phyloP scores from a whole-genome alignment of 2,888 invertebrate species.

The Platypus cylindrus region DNA sequence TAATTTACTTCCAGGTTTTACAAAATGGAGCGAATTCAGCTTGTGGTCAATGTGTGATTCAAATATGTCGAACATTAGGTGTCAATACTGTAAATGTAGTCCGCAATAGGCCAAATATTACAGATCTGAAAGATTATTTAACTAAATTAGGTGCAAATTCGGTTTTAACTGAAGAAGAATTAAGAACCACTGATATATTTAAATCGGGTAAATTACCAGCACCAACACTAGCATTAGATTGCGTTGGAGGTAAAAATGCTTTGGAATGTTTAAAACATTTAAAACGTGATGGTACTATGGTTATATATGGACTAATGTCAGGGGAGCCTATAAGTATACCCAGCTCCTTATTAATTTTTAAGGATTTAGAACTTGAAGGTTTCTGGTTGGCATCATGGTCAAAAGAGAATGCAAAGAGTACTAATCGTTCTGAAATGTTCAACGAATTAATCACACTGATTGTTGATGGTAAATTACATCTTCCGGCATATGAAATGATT shows the following conservation, averaged over 20 bases:
- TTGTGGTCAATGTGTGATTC: constrained; percentile 88
- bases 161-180: constrained; percentile 75
- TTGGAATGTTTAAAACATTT: constrained; percentile 68
- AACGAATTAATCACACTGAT: constrained; percentile 59
- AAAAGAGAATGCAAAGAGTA: constrained; percentile 39
- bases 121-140: constrained; percentile 51
- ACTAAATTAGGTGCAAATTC: constrained; percentile 58
- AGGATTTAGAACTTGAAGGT: constrained; percentile 62
- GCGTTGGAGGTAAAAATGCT: constrained; percentile 85
- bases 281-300: constrained; percentile 59
- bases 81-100: constrained; percentile 77
- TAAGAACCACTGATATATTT: constrained; percentile 49
- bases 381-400: constrained; percentile 91
- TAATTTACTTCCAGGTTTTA: constrained; percentile 40
- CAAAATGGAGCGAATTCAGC: constrained; percentile 97
- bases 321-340: constrained; percentile 73
- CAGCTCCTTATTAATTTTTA: constrained; percentile 71
- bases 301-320: constrained; percentile 95
- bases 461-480: constrained; percentile 52
- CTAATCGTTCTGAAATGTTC: constrained; percentile 60
- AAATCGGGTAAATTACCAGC: constrained; percentile 42
- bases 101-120: constrained; percentile 61
- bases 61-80: constrained; percentile 66
- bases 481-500: constrained; percentile 59
- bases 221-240: constrained; percentile 82